Evolutionary conservation across 1,140 invertebrate species (phyloP), one percentile per base, ranked within the genome.

Genomic region (Mizuhopecten yessoensis): DNA sequence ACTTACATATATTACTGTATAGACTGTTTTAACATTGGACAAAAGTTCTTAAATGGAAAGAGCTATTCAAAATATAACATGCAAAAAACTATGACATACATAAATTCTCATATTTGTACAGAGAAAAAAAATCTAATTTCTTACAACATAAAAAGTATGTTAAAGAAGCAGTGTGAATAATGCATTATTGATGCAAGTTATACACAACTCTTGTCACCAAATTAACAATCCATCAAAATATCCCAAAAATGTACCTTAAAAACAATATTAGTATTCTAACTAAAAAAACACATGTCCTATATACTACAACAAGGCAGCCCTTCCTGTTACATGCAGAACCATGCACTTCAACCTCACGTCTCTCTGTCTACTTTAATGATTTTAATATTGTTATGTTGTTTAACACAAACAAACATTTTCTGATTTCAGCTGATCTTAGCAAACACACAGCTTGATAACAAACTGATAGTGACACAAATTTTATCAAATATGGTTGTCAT

Each of bases 361-460:
- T 75, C 1, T n/a, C 57, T 75, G 29, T 75, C 57, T 75, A 75
- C 57, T 75, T 75, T 75, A 75, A 75, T 75, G 57, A 75, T 75
- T 75, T 75, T 75, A 75, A 75, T 75, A n/a, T 75, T 75, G 57
- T 75, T 75, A 75, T 29, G n/a, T n/a, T 29, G 23, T 75, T 75
- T 75, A 75, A 75, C 23, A 75, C 57, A 75, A 29, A 75, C 57
- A 75, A 75, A 75, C 57, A n/a, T 9, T 7, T 75, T 75, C 57
- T 75, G 17, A 75, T n/a, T 75, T 29, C 1, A 75, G 57, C n/a
- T 75, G n/a, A n/a, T n/a, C n/a, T n/a, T n/a, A 29, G n/a, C 57
- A 75, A 45, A 75, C 11, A 29, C 57, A 75, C 29, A 29, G 29
- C 1, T 45, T 75, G 23, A 75, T 75, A 29, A 29, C 29, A 29